Evolutionary conservation across 2,888 invertebrate species (phyloP), one percentile per base, ranked within the genome.

Genomic region (Hirtodrosophila alboralis): DNA sequence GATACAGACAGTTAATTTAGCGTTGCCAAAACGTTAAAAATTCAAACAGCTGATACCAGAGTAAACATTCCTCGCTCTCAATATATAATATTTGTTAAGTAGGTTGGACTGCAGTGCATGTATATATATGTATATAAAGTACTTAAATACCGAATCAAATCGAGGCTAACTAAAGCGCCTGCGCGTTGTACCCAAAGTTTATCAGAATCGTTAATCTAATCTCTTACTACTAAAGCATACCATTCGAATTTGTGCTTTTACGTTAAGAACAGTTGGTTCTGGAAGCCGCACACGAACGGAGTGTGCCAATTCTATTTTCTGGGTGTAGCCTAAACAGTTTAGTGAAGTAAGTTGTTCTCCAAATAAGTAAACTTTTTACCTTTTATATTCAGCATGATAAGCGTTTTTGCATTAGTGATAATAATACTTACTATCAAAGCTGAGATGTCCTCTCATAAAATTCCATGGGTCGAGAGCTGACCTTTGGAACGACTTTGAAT

Each of bases 201-300:
- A 83, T 80, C 84, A 75, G 14, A 40, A 26, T 10, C 43, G 28
- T 36, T 79, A 72, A 72, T 85, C 72, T 79, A 72, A 83, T 83
- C 80, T 83, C 80, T 58, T 52, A 27, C 30, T 40, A 28, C 34
- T 53, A 47, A 41, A 10, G 31, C 41, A 16, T 30, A 12, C 40
- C 34, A 48, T 41, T 34, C n/a, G 37, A 36, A 38, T 59, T 21
- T n/a, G 52, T 30, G 38, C 34, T 23, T 36, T 56, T 41, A 16
- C 23, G 14, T 10, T 6, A 44, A 49, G 16, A 45, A 56, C 60
- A 70, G 69, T 70, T 61, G 51, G 30, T 51, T 61, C 45, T 73
- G 21, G 49, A 79, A 56, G 58, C 80, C 72, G 76, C 51, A 59
- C 14, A 33, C 23, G 34, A 51, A 47, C 54, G 45, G 58, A 56